phyloP scores from a whole-genome alignment of 2,113 vertebrate genomes.

The Canis aureus region DNA sequence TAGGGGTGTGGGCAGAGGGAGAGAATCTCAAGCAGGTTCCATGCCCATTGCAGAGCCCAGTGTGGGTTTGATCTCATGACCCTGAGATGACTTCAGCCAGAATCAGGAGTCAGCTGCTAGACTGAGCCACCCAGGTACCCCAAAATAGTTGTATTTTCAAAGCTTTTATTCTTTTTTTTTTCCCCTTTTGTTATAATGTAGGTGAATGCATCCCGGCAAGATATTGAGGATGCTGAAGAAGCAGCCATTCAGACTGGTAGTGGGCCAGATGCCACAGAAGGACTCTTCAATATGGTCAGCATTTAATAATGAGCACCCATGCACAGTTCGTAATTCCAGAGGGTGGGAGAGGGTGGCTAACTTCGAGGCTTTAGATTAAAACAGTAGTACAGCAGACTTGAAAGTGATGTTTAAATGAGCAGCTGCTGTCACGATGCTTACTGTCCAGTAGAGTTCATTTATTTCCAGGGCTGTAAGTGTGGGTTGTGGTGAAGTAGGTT shows the following conservation, averaged over 20 bases:
- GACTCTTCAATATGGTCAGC: slow-evolving; percentile 96
- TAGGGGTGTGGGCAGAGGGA: not conserved
- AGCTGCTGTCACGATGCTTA: not conserved
- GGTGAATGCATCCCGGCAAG: slow-evolving; percentile 93
- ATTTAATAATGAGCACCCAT: not conserved
- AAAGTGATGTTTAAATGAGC: not conserved
- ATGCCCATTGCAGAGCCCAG: not conserved
- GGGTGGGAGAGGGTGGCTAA: not conserved
- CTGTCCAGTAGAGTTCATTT: not conserved
- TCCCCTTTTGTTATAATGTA: slow-evolving; percentile 75
- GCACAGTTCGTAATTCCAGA: not conserved
- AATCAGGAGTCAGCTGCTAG: not conserved
- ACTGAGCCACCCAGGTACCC: not conserved
- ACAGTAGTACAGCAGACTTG: not conserved
- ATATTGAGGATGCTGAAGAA: slow-evolving; percentile 94
- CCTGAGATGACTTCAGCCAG: not conserved
- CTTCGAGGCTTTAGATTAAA: not conserved
- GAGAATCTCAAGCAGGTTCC: not conserved
- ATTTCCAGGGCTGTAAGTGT: not conserved
- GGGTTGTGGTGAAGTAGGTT: not conserved
- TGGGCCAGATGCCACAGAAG: slow-evolving; percentile 84
- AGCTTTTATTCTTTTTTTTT: not conserved
- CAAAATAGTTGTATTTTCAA: not conserved
- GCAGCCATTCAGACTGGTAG: slow-evolving; percentile 70
- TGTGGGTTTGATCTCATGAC: not conserved